Base-by-base conservation (phyloP, 2,888 invertebrate genomes). In the Lepidonotus clava region DNA sequence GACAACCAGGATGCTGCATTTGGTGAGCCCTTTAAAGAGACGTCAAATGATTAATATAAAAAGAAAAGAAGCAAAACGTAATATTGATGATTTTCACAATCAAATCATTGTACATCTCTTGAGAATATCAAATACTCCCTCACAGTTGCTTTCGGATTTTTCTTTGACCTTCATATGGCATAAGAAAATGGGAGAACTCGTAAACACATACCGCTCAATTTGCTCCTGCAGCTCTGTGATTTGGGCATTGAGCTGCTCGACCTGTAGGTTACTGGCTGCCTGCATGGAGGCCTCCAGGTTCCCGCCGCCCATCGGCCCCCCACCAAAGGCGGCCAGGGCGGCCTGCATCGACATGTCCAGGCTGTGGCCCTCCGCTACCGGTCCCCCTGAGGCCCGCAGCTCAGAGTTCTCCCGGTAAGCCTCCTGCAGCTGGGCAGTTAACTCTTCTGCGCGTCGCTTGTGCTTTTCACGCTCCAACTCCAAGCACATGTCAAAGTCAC, bases 381-480 rank as follows among this genome's bases (percentile, higher is more conserved):
- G 1, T 24, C 61, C 36, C 2, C 36, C 1, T 34, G 76, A 34
- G 1, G 76, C 21, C 5, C 76, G 76, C 1, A 76, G 40, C 36
- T 76, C 76, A 2, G 76, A 2, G 40, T 6, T 34, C 40, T 80
- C 80, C 11, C 28, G 80, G 80, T 80, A 80, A 1, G 80, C 80
- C 1, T 80, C 80, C 41, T 80, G 46, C 28, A 80, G 28, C 80
- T 80, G 80, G 0, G 80, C 80, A 14, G 80, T 80, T 18, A 80
- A 28, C 28, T 80, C 80, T 32, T 18, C 21, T 18, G 41, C 80
- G 8, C 80, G 41, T 0, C 80, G 41, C 80, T 80, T 80, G 51
- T 80, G 80, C 51, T 80, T 80, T 18, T 80, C 80, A 11, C 46
- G 41, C 24, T 80, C 80, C 21, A 80, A 46, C 4, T 46, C 46